These are phyloP conservation scores for Strigamia maritima DNA, from an alignment of 2,888 invertebrate species.

Conservation along the genomic window DNA sequence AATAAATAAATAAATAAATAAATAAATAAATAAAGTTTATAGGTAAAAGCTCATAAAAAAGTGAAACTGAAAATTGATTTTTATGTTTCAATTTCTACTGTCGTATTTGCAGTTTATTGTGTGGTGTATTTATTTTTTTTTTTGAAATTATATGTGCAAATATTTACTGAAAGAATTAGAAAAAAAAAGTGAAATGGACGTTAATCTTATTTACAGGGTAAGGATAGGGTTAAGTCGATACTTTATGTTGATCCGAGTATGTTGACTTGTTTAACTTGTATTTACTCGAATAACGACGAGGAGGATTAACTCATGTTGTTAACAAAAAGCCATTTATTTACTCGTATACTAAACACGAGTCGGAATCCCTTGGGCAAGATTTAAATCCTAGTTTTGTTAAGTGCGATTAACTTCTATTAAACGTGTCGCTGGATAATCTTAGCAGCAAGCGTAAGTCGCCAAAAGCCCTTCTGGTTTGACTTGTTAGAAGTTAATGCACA, in stretches of 20 bases:
- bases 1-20: slow-evolving; percentile 9
- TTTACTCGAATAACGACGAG: slow-evolving; percentile 24
- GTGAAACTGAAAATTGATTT: slow-evolving; percentile 16
- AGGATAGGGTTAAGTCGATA: slow-evolving; percentile 34
- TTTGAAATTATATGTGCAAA: background rate
- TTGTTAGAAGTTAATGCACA: slow-evolving; percentile 11
- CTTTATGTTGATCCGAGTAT: slow-evolving; percentile 29
- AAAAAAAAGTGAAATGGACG: background rate
- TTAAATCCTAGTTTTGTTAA: slow-evolving; percentile 29
- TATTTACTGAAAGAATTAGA: background rate
- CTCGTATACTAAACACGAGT: slow-evolving; percentile 18
- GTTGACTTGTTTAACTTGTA: slow-evolving; percentile 29
- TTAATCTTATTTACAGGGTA: slow-evolving; percentile 21
- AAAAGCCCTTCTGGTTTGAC: slow-evolving; percentile 14
- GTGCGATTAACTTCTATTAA: slow-evolving; percentile 25
- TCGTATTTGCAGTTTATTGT: background rate
- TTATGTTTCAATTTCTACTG: background rate
- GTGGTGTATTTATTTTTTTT: background rate
- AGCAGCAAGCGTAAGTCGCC: slow-evolving; percentile 28
- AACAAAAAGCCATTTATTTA: slow-evolving; percentile 34
- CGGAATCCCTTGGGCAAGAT: slow-evolving; percentile 24
- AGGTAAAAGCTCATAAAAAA: background rate
- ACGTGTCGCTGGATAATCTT: slow-evolving; percentile 18
- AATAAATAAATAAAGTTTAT: background rate
- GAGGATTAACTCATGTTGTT: slow-evolving; percentile 18